phyloP scores from a whole-genome alignment of 2,797 vertebrate species.

The Xenopus petersii region DNA sequence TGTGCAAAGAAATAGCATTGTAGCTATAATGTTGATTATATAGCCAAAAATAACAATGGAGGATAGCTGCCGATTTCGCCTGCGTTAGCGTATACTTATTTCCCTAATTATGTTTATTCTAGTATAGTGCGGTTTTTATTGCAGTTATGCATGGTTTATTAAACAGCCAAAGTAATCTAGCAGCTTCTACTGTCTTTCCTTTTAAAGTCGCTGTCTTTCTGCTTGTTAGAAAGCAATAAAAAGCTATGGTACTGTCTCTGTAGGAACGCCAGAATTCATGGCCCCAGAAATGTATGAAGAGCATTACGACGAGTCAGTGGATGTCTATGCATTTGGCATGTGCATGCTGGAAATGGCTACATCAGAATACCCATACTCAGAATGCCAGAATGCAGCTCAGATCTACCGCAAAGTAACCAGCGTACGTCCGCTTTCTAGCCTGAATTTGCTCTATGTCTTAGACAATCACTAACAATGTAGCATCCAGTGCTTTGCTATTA shows the following conservation, averaged over 20 bases:
- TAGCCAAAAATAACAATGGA: too few species aligned
- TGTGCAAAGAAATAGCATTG: too few species aligned
- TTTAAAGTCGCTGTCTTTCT: not conserved
- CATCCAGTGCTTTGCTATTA: not conserved
- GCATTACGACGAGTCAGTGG: slow-evolving; percentile 94
- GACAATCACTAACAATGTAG: not conserved
- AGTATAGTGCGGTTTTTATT: too few species aligned
- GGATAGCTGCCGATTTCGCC: too few species aligned
- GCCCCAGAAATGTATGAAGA: slow-evolving; percentile 94
- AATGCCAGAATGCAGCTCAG: slow-evolving; percentile 94
- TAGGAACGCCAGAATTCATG: slow-evolving; percentile 76
- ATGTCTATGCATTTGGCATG: slow-evolving; percentile 97
- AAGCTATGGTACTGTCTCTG: slow-evolving; percentile 36
- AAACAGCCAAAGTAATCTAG: not conserved
- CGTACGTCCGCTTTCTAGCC: slow-evolving; percentile 65
- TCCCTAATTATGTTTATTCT: too few species aligned
- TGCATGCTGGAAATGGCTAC: slow-evolving; percentile 98
- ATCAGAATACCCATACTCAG: slow-evolving; percentile 93
- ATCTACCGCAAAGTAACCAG: slow-evolving; percentile 98
- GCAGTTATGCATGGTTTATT: not conserved
- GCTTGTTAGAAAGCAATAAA: not conserved
- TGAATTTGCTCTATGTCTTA: slow-evolving; percentile 12
- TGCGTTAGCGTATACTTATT: too few species aligned
- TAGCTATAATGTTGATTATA: too few species aligned
- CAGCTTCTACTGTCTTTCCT: not conserved